Conservation (phyloP, 2,888 invertebrate genomes). For the Poecilus cupreus region DNA sequence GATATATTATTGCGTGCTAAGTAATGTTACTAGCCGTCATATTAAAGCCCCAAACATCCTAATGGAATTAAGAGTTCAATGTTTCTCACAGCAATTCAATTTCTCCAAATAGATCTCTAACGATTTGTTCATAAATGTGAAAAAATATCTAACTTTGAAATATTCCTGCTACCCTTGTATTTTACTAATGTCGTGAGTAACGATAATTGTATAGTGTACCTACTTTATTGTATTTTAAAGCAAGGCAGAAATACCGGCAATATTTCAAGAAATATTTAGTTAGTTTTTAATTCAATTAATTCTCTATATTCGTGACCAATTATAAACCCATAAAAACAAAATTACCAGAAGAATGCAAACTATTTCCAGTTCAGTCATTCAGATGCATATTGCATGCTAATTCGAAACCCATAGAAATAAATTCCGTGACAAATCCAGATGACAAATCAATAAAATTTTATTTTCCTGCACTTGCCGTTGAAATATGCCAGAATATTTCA, state of each 20-base stretch:
- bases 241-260: neutral
- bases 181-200: too few relatives aligned
- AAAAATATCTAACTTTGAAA: too few relatives aligned
- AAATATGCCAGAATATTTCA: neutral
- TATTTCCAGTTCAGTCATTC: neutral
- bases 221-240: neutral
- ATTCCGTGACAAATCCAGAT: neutral
- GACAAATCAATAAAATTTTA: conserved; percentile 23
- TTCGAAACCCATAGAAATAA: neutral
- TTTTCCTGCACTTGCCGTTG: neutral
- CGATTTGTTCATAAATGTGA: too few relatives aligned
- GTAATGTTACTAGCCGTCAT: too few relatives aligned
- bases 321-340: conserved; percentile 58
- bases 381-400: conserved; percentile 20
- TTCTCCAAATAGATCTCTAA: too few relatives aligned
- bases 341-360: neutral
- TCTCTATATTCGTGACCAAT: conserved; percentile 62
- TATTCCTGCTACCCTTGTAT: too few relatives aligned
- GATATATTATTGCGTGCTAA: too few relatives aligned
- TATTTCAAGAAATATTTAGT: conserved; percentile 20
- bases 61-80: too few relatives aligned
- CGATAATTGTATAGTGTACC: too few relatives aligned
- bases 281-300: conserved; percentile 65
- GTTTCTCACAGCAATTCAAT: too few relatives aligned
- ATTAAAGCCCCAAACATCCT: too few relatives aligned